Evolutionary conservation across 2,113 vertebrate species (phyloP), one percentile per base, ranked within the genome.

Genomic region (Clarias magur): DNA sequence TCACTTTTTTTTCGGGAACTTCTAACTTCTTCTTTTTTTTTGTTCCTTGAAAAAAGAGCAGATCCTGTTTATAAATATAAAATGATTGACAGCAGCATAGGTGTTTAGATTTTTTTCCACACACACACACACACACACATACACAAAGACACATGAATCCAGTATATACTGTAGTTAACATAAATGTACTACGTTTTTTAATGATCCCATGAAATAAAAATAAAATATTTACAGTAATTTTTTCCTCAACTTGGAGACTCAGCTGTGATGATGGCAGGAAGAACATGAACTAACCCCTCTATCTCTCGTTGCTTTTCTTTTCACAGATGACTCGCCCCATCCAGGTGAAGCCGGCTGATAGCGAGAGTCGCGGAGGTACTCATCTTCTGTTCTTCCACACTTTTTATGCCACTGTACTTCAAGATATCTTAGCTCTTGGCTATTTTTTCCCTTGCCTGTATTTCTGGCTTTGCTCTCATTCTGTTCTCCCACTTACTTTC

Each of bases 281-380:
- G 57, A 21, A 88, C 82, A 88, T 48, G 15, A n/a, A 34, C 92
- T 93, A 94, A 93, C 89, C 85, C 80, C 81, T 85, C 63, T 23
- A 19, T 88, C 17, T 88, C 68, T 86, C 70, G 15, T 48, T 85
- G 48, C 79, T 82, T 82, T 91, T 89, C 90, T 85, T 80, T 79
- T 88, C 91, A 23, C 95, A 99, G 98, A 99, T 99, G 98, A 99
- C 98, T 94, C 97, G 98, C 91, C 98, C 98, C 6, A 99, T 99
- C 96, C 98, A 99, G 96, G 98, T 99, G 97, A 99, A 99, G 94
- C 98, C 98, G 54, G 98, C 98, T 85, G 98, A 99, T 97, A 99
- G 98, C 87, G 98, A 99, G 95, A 99, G 98, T 93, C 97, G 98
- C 96, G 98, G 98, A 99, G 98, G 98, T 99, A 98, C 95, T 96